Percentiles rank a stretch among this genome's conserved stretches.
These are phyloP conservation scores for Calidris pygmaea DNA, from an alignment of 2,113 vertebrate genomes.

Conservation along the genomic window DNA sequence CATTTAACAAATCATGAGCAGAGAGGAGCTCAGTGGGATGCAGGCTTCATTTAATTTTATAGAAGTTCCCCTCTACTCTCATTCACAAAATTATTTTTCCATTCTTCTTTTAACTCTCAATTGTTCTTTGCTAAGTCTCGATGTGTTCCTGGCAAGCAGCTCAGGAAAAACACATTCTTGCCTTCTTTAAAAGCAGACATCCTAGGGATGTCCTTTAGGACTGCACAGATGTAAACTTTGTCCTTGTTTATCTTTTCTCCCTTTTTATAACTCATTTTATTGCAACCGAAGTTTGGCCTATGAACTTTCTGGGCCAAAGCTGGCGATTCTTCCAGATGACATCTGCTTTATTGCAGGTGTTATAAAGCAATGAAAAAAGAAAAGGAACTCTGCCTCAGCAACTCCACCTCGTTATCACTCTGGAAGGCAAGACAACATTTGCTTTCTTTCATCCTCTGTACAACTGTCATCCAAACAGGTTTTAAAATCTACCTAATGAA, in stretches of 20 bases:
- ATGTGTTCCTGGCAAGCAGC: background rate
- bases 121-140: background rate
- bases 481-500: background rate
- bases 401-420: background rate
- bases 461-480: background rate
- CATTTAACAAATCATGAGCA: background rate
- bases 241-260: background rate
- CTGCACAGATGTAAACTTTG: background rate
- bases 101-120: background rate
- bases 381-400: background rate
- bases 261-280: constrained; percentile 1
- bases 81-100: background rate
- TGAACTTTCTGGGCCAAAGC: background rate
- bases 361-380: background rate
- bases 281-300: background rate
- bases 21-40: background rate
- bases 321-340: background rate
- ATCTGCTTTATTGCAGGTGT: background rate
- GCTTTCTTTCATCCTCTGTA: background rate
- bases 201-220: background rate
- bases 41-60: background rate
- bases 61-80: background rate
- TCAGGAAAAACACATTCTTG: background rate
- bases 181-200: background rate
- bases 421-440: background rate